phyloP scores from a whole-genome alignment of 2,888 invertebrate species.

The Hylaea fasciaria region DNA sequence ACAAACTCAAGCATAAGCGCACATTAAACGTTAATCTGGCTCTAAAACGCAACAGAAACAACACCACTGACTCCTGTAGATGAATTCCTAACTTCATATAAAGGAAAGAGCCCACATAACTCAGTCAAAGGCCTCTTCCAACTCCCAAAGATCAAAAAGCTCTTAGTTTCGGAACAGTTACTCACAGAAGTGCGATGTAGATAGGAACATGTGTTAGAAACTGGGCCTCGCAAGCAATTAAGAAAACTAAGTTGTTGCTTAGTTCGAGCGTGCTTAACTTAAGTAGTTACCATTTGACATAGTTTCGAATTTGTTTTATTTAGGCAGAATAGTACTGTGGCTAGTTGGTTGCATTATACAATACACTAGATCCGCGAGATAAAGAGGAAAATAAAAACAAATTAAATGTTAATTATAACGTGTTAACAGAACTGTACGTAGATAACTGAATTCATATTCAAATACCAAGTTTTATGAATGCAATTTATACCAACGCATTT shows the following conservation, averaged over 20 bases:
- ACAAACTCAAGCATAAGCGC: slow-evolving; percentile 17
- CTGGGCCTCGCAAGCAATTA: slow-evolving; percentile 44
- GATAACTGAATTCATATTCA: too few relatives aligned
- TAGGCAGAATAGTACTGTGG: slow-evolving; percentile 6
- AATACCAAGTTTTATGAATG: too few relatives aligned
- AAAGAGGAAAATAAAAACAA: too few relatives aligned
- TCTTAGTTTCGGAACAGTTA: slow-evolving; percentile 33
- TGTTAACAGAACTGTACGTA: too few relatives aligned
- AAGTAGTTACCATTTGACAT: slow-evolving; percentile 44
- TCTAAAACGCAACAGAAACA: slow-evolving; percentile 31
- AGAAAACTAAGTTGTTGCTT: slow-evolving; percentile 43
- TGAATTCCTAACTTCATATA: slow-evolving; percentile 31
- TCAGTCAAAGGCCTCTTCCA: slow-evolving; percentile 22
- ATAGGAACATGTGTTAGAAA: slow-evolving; percentile 35
- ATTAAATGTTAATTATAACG: too few relatives aligned
- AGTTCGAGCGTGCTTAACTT: slow-evolving; percentile 40
- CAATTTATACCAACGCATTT: too few relatives aligned
- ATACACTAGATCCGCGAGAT: too few relatives aligned
- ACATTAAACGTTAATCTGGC: slow-evolving; percentile 24
- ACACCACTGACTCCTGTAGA: slow-evolving; percentile 30
- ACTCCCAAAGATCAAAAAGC: slow-evolving; percentile 39
- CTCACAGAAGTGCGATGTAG: slow-evolving; percentile 31
- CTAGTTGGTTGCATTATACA: too few relatives aligned
- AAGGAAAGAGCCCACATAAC: slow-evolving; percentile 22
- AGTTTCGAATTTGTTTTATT: slow-evolving; percentile 30